These are phyloP conservation scores for Ceyx melanurus DNA, from an alignment of 2,113 vertebrate species.

Conservation along the genomic window DNA sequence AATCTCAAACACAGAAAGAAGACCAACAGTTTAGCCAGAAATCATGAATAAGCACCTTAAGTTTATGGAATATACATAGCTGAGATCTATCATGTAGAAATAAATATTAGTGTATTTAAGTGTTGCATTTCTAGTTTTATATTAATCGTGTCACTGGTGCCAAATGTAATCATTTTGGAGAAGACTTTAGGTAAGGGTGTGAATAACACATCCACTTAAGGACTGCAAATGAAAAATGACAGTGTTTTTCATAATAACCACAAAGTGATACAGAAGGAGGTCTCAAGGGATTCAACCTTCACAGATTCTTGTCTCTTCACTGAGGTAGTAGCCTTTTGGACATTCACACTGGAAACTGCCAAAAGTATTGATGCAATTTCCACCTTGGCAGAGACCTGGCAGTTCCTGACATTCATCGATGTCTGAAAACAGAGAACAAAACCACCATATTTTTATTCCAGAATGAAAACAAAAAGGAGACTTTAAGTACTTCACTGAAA, in stretches of 20 bases:
- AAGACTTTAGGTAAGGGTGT: background rate
- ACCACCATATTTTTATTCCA: background rate
- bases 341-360: constrained; percentile 88
- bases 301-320: constrained; percentile 83
- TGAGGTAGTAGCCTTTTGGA: constrained; percentile 84
- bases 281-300: constrained; percentile 76
- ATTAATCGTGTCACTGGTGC: background rate
- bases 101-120: background rate
- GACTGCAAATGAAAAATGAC: background rate
- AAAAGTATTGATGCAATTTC: constrained; percentile 87
- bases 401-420: constrained; percentile 88
- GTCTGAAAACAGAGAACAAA: constrained; percentile 69
- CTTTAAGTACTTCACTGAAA: background rate
- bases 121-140: background rate
- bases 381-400: constrained; percentile 85
- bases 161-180: background rate
- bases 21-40: background rate
- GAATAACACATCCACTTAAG: background rate
- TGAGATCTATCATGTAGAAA: background rate
- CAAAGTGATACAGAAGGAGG: background rate
- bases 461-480: background rate
- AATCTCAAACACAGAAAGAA: background rate
- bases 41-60: background rate
- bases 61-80: background rate
- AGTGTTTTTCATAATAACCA: background rate